Evolutionary conservation across 2,888 invertebrate species (phyloP), one percentile per base, ranked within the genome.

Genomic region (Drosophila kuntzei): DNA sequence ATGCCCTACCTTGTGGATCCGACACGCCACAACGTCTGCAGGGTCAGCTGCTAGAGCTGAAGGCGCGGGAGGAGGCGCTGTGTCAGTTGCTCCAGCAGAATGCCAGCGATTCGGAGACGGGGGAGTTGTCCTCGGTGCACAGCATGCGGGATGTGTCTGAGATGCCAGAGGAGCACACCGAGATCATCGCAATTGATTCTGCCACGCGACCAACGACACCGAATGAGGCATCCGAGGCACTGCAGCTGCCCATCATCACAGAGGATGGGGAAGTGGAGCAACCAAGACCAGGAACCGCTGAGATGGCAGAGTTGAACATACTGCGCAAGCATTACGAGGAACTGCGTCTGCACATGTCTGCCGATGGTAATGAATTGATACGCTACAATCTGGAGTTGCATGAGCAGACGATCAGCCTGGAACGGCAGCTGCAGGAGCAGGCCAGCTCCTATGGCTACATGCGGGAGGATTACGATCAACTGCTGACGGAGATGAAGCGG

Each of bases 11-110:
- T 90, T 94, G 94, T 1, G 93, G 95, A 16, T 95, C 95, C 2
- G 27, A 50, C 2, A 96, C 96, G 3, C 96, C 96, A 0, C 96
- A 96, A 95, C 92, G 95, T 63, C 93, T 97, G 27, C 95, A 97
- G 83, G 95, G 95, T 81, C 96, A 97, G 89, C 91, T 97, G 27
- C 66, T 82, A 39, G 81, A 85, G 14, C 71, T 91, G 0, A 89
- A 87, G 41, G 82, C 89, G 7, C 82, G 92, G 4, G 92, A 92
- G 69, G 78, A 85, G 41, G 90, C 90, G 1, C 75, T 92, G 16
- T 83, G 89, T 18, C 87, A 90, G 14, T 66, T 90, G 8, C 27
- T 82, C 6, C 76, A 81, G 46, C 72, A 76, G 9, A 76, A 72
- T 44, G 60, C 46, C 65, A 67, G 78, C 50, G 66, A 71, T 2